Percentiles rank a stretch among this genome's conserved stretches.
Conservation (phyloP, 2,888 invertebrate species). For the Opisthograptis luteolata region DNA sequence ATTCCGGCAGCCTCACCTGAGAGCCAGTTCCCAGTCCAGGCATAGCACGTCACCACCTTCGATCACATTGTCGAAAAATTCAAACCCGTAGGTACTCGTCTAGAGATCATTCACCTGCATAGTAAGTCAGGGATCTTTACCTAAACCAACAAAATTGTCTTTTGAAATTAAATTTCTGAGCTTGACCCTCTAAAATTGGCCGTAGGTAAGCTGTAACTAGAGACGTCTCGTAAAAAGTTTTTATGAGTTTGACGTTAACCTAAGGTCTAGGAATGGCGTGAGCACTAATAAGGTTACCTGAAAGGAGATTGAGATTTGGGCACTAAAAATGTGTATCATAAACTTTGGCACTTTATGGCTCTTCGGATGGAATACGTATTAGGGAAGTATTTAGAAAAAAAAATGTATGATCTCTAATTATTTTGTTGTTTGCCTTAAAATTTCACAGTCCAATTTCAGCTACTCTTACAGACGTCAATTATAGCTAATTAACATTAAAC, state of each 20-base stretch:
- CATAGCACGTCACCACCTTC: too few species aligned
- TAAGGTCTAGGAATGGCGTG: conserved; percentile 18
- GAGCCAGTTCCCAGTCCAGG: too few species aligned
- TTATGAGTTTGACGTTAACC: conserved; percentile 23
- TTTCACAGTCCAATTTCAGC: too few species aligned
- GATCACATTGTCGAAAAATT: too few species aligned
- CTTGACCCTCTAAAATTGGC: conserved; percentile 8
- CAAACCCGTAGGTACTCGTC: too few species aligned
- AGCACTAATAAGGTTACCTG: conserved; percentile 26
- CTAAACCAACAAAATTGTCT: not conserved
- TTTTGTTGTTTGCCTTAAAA: not conserved
- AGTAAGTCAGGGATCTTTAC: not conserved
- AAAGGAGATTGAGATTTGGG: conserved; percentile 21
- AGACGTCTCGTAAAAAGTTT: conserved; percentile 29
- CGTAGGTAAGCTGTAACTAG: conserved; percentile 15
- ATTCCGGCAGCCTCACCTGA: too few species aligned
- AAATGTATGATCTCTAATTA: too few species aligned
- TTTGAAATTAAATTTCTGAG: conserved; percentile 5
- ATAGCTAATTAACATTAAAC: too few species aligned
- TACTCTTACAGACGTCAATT: too few species aligned
- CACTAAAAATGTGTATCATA: conserved; percentile 25
- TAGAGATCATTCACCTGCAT: not conserved
- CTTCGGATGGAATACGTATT: not conserved
- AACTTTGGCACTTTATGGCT: conserved; percentile 20
- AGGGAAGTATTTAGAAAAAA: too few species aligned